phyloP scores from a whole-genome alignment of 2,888 invertebrate species.

The Leucophenga montana region DNA sequence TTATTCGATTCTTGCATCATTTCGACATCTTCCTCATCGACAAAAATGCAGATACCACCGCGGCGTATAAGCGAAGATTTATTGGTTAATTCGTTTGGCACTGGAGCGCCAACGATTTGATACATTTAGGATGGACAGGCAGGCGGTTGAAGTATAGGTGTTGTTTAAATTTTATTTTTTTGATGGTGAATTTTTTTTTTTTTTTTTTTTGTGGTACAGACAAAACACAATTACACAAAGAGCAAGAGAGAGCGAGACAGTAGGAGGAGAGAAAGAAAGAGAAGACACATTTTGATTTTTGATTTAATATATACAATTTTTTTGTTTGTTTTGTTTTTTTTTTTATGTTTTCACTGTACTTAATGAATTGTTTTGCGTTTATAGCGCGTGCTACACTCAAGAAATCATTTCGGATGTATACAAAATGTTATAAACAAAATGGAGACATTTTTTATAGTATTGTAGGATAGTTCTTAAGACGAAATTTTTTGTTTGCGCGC shows the following conservation, averaged over 20 bases:
- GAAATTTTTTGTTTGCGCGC: slow-evolving; percentile 14
- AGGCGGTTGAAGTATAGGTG: not conserved
- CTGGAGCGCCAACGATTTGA: slow-evolving; percentile 37
- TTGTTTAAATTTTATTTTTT: slow-evolving; percentile 31
- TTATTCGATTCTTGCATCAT: slow-evolving; percentile 46
- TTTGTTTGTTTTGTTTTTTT: slow-evolving; percentile 8
- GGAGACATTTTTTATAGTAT: slow-evolving; percentile 40
- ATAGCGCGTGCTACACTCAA: too few relatives aligned
- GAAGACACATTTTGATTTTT: slow-evolving; percentile 24
- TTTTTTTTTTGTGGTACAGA: slow-evolving; percentile 17
- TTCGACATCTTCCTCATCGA: slow-evolving; percentile 72
- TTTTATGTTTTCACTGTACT: slow-evolving; percentile 32
- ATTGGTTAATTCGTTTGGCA: slow-evolving; percentile 61
- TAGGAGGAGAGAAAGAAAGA: slow-evolving; percentile 18
- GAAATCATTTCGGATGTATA: too few relatives aligned
- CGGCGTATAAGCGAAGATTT: slow-evolving; percentile 72
- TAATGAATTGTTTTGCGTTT: not conserved
- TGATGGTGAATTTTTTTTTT: slow-evolving; percentile 11
- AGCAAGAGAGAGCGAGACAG: slow-evolving; percentile 16
- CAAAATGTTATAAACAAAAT: too few relatives aligned
- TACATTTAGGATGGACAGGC: not conserved
- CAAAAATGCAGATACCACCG: slow-evolving; percentile 73
- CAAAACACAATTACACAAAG: slow-evolving; percentile 19
- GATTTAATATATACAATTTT: slow-evolving; percentile 18
- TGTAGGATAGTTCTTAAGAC: slow-evolving; percentile 33